Base-by-base conservation (phyloP, 2,888 invertebrate species). In the Acrobasis suavella region DNA sequence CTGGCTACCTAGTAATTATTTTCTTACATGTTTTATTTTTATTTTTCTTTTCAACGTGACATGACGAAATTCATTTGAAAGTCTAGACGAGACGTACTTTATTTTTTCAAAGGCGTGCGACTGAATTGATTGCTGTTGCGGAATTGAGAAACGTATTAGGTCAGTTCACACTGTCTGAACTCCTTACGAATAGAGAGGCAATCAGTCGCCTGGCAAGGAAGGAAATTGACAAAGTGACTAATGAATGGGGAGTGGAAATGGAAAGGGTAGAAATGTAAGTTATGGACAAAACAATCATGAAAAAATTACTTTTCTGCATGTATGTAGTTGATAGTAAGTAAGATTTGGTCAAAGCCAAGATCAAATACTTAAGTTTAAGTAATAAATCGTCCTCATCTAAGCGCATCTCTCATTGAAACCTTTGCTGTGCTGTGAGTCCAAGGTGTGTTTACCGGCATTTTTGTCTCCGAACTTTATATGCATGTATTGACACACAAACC, bases 201-300 rank as follows among this genome's bases (percentile, higher is more conserved):
- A 94, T 95, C 70, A 93, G 94, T 61, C 83, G 82, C 60, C 82
- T 85, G 9, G 93, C 95, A 86, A 92, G 92, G 74, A 73, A 71
- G 55, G 87, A 86, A 65, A 84, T 94, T 64, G 93, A 93, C 66
- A 91, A 86, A 69, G 92, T 91, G 1, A 93, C 93, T 1, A 74
- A 77, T 58, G 86, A 85, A 49, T 94, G 94, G 94, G 94, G 94
- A 38, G 89, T 94, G 51, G 89, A 91, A 76, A 93, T 94, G 58
- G 94, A 95, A 79, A 79, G 94, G 70, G 94, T 95, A 22, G 95
- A 95, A 88, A 94, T 95, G 93, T 93, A 85, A 83, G 77, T 78
- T 32, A 32, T 32, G 32, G 3, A 1, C 22, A 22, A 22, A 22
- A 22, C 22, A 22, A 22, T 22, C 22, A 2, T 22, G 1, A 3